These are phyloP conservation scores for Palythoa grandis DNA, from an alignment of 92 coral and sea anemone species.

Conservation along the genomic window DNA sequence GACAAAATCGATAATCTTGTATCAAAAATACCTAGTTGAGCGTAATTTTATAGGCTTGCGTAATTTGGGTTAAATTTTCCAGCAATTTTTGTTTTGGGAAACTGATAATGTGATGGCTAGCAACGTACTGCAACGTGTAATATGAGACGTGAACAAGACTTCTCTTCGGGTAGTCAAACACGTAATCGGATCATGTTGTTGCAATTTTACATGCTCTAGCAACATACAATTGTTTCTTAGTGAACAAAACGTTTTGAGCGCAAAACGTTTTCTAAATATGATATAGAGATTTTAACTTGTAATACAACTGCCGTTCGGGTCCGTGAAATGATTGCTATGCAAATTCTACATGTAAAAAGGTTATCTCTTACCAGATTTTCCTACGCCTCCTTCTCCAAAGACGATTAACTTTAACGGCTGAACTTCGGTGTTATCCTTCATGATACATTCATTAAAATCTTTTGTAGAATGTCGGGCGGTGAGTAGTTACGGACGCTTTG, in stretches of 20 bases:
- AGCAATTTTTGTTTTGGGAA: neutral
- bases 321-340: neutral
- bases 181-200: neutral
- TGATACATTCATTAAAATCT: neutral
- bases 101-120: neutral
- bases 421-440: slow-evolving; percentile 20
- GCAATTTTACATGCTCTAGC: neutral
- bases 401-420: slow-evolving; percentile 36
- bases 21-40: neutral
- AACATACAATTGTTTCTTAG: neutral
- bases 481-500: neutral
- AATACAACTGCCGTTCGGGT: neutral
- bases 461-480: neutral
- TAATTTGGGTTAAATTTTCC: neutral
- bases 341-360: neutral
- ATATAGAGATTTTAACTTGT: neutral
- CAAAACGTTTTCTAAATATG: no score
- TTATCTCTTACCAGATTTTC: slow-evolving; percentile 39
- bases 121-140: neutral
- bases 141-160: neutral
- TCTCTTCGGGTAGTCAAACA: neutral
- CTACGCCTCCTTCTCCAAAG: slow-evolving; percentile 44
- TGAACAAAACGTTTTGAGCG: no score
- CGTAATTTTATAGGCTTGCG: neutral
- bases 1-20: neutral